phyloP scores from a whole-genome alignment of 2,888 invertebrate species.

The Conus canariensis region DNA sequence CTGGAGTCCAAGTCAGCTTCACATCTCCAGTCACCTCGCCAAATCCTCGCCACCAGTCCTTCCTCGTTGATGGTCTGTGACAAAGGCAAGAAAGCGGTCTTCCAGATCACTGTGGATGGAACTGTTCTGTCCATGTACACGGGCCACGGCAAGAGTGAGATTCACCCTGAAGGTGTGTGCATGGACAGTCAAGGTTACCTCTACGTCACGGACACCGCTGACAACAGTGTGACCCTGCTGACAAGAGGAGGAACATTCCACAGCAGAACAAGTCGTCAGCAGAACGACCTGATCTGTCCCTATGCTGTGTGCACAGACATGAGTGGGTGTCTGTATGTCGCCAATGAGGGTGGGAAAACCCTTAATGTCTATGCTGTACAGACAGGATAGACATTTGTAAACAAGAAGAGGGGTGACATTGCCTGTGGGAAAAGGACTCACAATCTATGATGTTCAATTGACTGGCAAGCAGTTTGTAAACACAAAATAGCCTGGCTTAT shows the following conservation, averaged over 20 bases:
- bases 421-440: too few relatives aligned
- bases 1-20: neutral
- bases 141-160: neutral
- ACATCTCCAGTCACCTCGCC: conserved; percentile 28
- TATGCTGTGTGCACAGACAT: conserved; percentile 33
- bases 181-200: conserved; percentile 25
- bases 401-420: neutral
- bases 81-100: conserved; percentile 21
- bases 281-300: conserved; percentile 29
- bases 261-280: conserved; percentile 18
- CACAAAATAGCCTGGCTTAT: too few relatives aligned
- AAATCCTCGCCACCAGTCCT: conserved; percentile 22
- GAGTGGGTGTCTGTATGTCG: conserved; percentile 27
- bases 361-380: conserved; percentile 26
- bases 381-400: neutral
- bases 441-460: too few relatives aligned
- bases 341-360: conserved; percentile 34
- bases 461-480: too few relatives aligned
- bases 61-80: conserved; percentile 29
- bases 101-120: conserved; percentile 17
- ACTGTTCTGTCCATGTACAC: conserved; percentile 17
- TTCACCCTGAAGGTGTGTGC: conserved; percentile 35
- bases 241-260: neutral
- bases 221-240: conserved; percentile 10
- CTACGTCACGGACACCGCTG: conserved; percentile 20